phyloP scores from a whole-genome alignment of 37 sponge, comb jelly and placozoan species.

The Bolinopsis microptera region DNA sequence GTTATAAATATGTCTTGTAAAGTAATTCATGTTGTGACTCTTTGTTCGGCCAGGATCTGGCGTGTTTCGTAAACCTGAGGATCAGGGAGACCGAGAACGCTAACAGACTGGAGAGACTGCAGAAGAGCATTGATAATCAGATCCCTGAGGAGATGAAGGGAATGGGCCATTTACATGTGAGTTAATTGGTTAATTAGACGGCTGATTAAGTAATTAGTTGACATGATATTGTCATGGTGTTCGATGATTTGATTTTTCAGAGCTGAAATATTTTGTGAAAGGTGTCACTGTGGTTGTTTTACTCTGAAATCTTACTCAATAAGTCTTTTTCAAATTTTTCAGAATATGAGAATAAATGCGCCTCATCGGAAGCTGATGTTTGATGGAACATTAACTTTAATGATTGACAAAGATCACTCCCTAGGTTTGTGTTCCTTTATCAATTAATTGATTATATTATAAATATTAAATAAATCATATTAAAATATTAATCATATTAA shows the following conservation, averaged over 20 bases:
- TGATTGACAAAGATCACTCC: background rate
- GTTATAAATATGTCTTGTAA: no score
- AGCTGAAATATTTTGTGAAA: no score
- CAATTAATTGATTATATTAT: no score
- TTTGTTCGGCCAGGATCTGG: background rate
- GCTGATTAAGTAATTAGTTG: background rate
- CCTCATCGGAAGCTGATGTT: constrained; percentile 21
- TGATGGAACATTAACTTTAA: background rate
- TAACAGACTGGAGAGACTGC: background rate
- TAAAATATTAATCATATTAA: no score
- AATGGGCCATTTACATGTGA: constrained; percentile 6
- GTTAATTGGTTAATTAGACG: background rate
- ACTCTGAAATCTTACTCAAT: no score
- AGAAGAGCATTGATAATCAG: constrained; percentile 25
- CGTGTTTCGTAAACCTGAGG: constrained; percentile 4
- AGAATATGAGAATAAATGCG: background rate
- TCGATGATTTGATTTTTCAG: no score
- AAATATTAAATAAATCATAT: no score
- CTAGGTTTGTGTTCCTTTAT: constrained; percentile 5
- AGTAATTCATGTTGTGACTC: no score
- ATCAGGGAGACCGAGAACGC: constrained; percentile 25
- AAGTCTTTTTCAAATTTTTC: no score
- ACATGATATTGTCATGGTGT: no score
- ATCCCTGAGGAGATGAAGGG: background rate
- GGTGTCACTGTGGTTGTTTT: no score